phyloP scores from a whole-genome alignment of 2,113 vertebrate species.

The Turnix velox region DNA sequence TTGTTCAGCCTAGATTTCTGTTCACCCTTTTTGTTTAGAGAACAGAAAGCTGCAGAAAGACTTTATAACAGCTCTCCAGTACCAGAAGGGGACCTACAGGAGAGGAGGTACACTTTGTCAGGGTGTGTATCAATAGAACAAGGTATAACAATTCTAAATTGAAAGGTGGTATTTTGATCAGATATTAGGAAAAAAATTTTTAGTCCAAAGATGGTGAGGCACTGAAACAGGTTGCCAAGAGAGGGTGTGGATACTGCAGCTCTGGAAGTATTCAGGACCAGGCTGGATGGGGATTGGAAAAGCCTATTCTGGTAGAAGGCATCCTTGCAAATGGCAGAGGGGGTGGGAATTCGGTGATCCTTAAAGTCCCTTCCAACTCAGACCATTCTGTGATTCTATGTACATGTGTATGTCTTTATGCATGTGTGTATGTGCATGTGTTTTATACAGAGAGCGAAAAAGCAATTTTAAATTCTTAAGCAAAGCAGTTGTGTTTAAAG shows the following conservation, averaged over 20 bases:
- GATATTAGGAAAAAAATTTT: background rate
- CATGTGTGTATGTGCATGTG: rapidly evolving
- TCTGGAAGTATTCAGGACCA: background rate
- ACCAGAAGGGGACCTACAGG: background rate
- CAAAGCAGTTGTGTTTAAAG: background rate
- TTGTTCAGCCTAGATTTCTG: background rate
- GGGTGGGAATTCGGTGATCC: background rate
- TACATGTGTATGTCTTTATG: background rate
- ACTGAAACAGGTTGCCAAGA: background rate
- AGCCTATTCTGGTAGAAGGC: background rate
- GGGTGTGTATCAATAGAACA: background rate
- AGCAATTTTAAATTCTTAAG: background rate
- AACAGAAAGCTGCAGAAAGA: background rate
- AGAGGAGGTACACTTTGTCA: background rate
- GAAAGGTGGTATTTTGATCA: background rate
- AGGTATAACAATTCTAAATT: background rate
- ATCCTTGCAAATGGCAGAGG: background rate
- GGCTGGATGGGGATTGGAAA: background rate
- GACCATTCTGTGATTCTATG: background rate
- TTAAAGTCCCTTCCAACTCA: background rate
- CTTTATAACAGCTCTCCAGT: background rate
- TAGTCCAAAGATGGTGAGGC: background rate
- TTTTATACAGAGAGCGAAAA: background rate
- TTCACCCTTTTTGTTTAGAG: too few species aligned
- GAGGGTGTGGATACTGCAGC: background rate